A percentile compares a stretch with the other conserved stretches of the same genome.
phyloP scores from a whole-genome alignment of 1,140 invertebrate genomes.

The Pachyrhynchus sulphureomaculatus region DNA sequence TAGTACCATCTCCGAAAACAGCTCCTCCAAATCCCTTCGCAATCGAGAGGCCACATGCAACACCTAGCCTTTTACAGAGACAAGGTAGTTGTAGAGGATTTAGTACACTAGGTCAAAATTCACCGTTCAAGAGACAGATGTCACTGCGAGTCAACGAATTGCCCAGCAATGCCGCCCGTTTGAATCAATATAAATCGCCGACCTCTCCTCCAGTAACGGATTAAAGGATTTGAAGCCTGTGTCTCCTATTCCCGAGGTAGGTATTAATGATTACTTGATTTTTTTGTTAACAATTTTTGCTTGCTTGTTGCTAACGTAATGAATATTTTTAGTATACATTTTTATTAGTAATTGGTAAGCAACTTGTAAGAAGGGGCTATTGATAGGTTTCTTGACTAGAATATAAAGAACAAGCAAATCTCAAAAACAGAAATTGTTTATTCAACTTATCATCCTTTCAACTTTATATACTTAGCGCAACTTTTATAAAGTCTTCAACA shows the following conservation, averaged over 20 bases:
- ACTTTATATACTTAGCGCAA: too few relatives aligned
- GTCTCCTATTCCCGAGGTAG: slow-evolving; percentile 65
- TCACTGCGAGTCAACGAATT: slow-evolving; percentile 91
- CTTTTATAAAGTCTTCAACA: too few relatives aligned
- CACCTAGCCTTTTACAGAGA: slow-evolving; percentile 86
- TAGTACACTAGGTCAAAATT: slow-evolving; percentile 75
- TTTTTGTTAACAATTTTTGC: too few relatives aligned
- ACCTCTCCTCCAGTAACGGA: slow-evolving; percentile 39
- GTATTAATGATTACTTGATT: too few relatives aligned
- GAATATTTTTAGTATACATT: too few relatives aligned
- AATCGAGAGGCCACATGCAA: slow-evolving; percentile 93
- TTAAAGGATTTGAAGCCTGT: slow-evolving; percentile 53
- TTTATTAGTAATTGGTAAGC: too few relatives aligned
- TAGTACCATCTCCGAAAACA: slow-evolving; percentile 47
- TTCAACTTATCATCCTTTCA: too few relatives aligned
- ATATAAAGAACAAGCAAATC: too few relatives aligned
- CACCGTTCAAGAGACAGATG: slow-evolving; percentile 94
- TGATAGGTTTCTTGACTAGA: too few relatives aligned
- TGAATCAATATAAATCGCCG: slow-evolving; percentile 57
- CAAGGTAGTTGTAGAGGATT: slow-evolving; percentile 93
- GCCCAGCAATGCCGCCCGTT: slow-evolving; percentile 88
- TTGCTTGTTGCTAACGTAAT: too few relatives aligned
- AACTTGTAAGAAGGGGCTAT: too few relatives aligned
- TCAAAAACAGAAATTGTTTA: too few relatives aligned
- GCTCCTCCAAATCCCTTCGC: slow-evolving; percentile 85